Evolutionary conservation across 30 jellyfish, hydroid and myxozoan species (phyloP).

Genomic region (Pelagia noctiluca): DNA sequence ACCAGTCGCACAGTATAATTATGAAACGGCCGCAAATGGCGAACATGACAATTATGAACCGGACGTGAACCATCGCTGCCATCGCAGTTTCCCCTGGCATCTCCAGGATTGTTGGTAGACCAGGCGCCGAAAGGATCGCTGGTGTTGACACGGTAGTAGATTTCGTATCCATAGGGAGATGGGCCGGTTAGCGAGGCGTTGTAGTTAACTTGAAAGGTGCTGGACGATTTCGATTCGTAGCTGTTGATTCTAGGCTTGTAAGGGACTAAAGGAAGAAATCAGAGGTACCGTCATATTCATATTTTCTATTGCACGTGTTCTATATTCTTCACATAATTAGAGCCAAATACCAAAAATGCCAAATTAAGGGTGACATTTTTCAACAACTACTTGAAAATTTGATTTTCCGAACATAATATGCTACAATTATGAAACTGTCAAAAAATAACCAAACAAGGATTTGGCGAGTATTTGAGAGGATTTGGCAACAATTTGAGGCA

Average conservation of each 20-base stretch:
- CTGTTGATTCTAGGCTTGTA: constrained; percentile 41
- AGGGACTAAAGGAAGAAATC: constrained; percentile 49
- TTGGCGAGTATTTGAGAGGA: no score
- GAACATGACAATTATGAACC: constrained; percentile 1
- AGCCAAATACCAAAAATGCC: no score
- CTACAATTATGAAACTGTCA: no score
- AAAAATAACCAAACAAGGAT: no score
- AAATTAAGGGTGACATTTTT: no score
- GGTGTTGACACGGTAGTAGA: constrained; percentile 55
- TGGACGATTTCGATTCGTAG: not conserved
- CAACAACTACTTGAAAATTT: no score
- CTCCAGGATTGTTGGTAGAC: constrained; percentile 3
- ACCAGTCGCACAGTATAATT: constrained; percentile 54
- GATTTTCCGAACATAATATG: no score
- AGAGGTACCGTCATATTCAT: no score
- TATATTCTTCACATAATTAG: no score
- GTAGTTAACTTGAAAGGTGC: not conserved
- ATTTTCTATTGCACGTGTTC: no score
- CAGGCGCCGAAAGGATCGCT: constrained; percentile 64
- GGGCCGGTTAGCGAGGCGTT: constrained; percentile 30
- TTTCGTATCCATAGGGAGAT: constrained; percentile 9
- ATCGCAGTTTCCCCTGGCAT: constrained; percentile 41
- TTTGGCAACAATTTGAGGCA: no score
- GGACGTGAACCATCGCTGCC: not conserved
- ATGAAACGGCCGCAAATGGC: constrained; percentile 27